Base-by-base conservation (phyloP, 2,888 invertebrate genomes). In the Selenia dentaria region DNA sequence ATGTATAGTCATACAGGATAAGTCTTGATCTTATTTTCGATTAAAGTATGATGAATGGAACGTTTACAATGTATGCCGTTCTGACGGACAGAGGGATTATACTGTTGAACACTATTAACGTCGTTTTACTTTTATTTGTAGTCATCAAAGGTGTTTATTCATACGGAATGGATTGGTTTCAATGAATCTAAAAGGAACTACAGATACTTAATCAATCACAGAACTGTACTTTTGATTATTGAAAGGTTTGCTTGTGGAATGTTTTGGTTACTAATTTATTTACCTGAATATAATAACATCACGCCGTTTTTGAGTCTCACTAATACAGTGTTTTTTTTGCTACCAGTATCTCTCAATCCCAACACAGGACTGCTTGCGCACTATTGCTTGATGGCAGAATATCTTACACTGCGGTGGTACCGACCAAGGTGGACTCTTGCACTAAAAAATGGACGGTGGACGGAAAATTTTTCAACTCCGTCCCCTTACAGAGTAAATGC, bases 11-110 rank as follows among this genome's bases (percentile, higher is more conserved):
- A 47, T 65, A 65, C 65, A 61, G 63, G 64, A 73, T 68, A 59
- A 62, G 32, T 47, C 62, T 67, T 71, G 78, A 80, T 80, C 74
- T 76, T 77, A 78, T 79, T 75, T 76, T 68, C 70, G 75, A 80
- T 81, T 77, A 76, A 65, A 71, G 67, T 77, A 79, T 80, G 79
- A 79, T 80, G 79, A 83, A 82, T 82, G 81, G 73, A 72, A 69
- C 67, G 67, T 69, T 69, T 70, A 77, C 76, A 70, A 72, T 69
- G 59, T 55, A 40, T 57, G 34, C 31, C 25, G 57, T 57, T 58
- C 57, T 58, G 71, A 72, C 64, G 62, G 59, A 66, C 70, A 59
- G 66, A 46, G 54, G 53, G 64, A 72, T 77, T 66, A 69, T 68
- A 70, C 60, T 53, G 65, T 67, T 63, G 59, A 59, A 58, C 67